A percentile compares a stretch with the other conserved stretches of the same genome.
phyloP scores from a whole-genome alignment of 2,797 vertebrate species.

The Phoxinus dragarum region DNA sequence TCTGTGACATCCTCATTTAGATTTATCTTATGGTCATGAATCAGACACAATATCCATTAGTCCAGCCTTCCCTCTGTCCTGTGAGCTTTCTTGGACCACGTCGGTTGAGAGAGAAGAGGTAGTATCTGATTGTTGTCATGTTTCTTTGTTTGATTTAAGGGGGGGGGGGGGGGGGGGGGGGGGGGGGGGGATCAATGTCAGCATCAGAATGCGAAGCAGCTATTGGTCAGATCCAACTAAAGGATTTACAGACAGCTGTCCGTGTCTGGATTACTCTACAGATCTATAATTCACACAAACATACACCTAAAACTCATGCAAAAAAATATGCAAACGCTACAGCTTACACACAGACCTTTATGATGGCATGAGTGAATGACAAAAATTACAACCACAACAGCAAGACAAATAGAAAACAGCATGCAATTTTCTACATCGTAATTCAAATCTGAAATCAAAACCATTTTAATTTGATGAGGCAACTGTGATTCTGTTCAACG shows the following conservation, averaged over 20 bases:
- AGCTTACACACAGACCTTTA: not conserved
- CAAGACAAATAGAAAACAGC: slow-evolving; percentile 8
- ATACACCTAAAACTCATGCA: not conserved
- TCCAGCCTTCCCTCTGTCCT: slow-evolving; percentile 1
- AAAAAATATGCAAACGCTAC: slow-evolving; percentile 16
- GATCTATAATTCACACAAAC: slow-evolving; percentile 28
- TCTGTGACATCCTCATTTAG: slow-evolving; percentile 3
- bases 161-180: not conserved
- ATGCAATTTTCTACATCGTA: not conserved
- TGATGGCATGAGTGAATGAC: not conserved
- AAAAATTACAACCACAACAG: not conserved
- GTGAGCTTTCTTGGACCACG: slow-evolving; percentile 16
- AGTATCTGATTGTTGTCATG: slow-evolving; percentile 11
- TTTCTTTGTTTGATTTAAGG: slow-evolving; percentile 49
- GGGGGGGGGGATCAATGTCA: slow-evolving; percentile 44
- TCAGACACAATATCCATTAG: slow-evolving; percentile 34
- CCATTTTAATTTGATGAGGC: not conserved
- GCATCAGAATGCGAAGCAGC: slow-evolving; percentile 44
- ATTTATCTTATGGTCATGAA: slow-evolving; percentile 37
- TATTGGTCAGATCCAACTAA: slow-evolving; percentile 43
- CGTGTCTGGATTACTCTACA: slow-evolving; percentile 51
- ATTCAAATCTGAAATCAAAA: slow-evolving; percentile 9
- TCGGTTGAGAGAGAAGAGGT: not conserved
- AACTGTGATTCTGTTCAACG: not conserved
- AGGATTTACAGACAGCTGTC: slow-evolving; percentile 57